A percentile compares a stretch with the other conserved stretches of the same genome.
Evolutionary conservation across 2,113 vertebrate genomes (phyloP).

Genomic region (Cichladusa arquata): DNA sequence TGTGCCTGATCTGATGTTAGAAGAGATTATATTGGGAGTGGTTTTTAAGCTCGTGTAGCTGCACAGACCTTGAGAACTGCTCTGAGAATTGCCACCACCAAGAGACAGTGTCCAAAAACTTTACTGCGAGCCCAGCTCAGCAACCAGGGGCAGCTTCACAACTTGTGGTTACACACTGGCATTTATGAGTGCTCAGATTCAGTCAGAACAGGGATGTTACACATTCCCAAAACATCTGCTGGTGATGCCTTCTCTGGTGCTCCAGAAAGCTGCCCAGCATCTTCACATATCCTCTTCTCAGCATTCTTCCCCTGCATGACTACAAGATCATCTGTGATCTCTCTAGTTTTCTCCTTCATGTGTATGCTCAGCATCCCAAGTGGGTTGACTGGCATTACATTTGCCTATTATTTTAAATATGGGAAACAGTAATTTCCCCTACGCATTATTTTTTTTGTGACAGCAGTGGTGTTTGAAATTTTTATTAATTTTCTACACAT

Average conservation of each 20-base stretch:
- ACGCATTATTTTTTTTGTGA: neutral
- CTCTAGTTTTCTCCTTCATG: neutral
- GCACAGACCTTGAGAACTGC: neutral
- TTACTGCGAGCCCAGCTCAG: neutral
- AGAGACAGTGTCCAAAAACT: neutral
- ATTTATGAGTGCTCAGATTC: neutral
- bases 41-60: neutral
- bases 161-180: accelerated
- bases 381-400: neutral
- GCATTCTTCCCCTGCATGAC: neutral
- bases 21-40: neutral
- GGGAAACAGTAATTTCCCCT: neutral
- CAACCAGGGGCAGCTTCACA: neutral
- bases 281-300: neutral
- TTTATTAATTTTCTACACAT: neutral
- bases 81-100: neutral
- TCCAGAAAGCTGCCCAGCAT: neutral
- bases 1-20: neutral
- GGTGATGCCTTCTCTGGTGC: neutral
- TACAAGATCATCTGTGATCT: neutral
- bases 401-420: neutral
- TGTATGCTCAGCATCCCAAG: neutral
- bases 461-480: neutral
- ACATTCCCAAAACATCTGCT: neutral
- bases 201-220: neutral